Evolutionary conservation across 2,113 vertebrate species (phyloP), one percentile per base, ranked within the genome.

Genomic region (Siniperca knerii): DNA sequence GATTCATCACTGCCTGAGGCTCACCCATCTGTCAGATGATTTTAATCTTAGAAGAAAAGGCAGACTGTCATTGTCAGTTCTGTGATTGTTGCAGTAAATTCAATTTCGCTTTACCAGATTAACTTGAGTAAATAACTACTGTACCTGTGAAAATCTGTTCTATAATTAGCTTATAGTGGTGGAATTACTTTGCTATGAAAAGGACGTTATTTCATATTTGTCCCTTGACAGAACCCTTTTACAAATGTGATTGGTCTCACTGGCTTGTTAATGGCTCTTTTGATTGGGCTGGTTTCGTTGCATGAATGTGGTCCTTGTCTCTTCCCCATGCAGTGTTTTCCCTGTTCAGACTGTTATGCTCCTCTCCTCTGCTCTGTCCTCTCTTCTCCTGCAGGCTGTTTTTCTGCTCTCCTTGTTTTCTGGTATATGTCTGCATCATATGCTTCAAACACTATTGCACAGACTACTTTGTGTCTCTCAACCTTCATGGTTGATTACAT

Each of bases 281-380:
- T 93, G 91, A 94, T 89, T 52, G 57, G 83, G 37, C 82, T 83
- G 84, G 64, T 64, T 83, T 88, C 85, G 64, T 62, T 60, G 78
- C 73, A 92, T 95, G 94, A 95, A 94, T 94, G 91, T 87, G 29
- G 42, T 73, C 89, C 85, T 94, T 95, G 94, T 94, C 48, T 88
- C 48, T 66, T 61, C 44, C 42, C 37, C 71, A 35, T 89, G 87
- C 57, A 58, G 80, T 80, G 79, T 87, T 87, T 75, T 73, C 74
- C 78, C 65, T 70, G 64, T 89, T 92, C 58, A 90, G 83, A 85
- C 65, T 48, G 46, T 89, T 73, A 77, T 79, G 40, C 81, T 86
- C 65, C 64, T 75, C 66, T 83, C n/a, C 35, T 78, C 75, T 79
- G 35, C 64, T 72, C 18, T 54, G 40, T 18, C 23, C 42, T 20